Evolutionary conservation across 2,113 vertebrate species (phyloP).

Genomic region (Benitochromis conjunctus): DNA sequence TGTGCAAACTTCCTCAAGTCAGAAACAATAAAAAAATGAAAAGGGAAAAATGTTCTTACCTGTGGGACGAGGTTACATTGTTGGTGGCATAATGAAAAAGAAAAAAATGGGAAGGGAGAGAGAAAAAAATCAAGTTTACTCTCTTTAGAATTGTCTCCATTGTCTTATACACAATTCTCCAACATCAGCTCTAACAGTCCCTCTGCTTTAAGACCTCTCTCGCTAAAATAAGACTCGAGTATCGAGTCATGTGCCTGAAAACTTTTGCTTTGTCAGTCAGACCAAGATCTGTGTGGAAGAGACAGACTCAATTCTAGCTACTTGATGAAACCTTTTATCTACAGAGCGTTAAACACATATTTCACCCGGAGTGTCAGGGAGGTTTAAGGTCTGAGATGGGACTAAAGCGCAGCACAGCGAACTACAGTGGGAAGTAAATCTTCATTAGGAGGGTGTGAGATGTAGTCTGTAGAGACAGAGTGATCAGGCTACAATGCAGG

Average conservation of each 20-base stretch:
- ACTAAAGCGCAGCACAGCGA: not conserved
- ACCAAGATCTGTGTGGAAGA: not conserved
- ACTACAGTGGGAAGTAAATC: not conserved
- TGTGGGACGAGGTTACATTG: not conserved
- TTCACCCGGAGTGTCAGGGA: not conserved
- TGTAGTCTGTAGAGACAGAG: not conserved
- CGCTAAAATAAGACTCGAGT: not conserved
- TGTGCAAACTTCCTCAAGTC: not conserved
- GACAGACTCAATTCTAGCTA: not conserved
- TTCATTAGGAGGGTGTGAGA: not conserved
- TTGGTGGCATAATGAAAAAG: not conserved
- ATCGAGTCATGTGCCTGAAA: not conserved
- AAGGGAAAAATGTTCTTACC: slow-evolving; percentile 43
- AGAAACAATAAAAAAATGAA: not conserved
- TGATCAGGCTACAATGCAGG: not conserved
- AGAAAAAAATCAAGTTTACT: slow-evolving; percentile 17
- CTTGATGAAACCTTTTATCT: not conserved
- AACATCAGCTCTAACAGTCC: not conserved
- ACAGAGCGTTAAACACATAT: not conserved
- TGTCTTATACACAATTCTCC: not conserved
- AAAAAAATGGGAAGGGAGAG: not conserved
- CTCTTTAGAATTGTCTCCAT: not conserved
- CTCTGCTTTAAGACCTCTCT: not conserved
- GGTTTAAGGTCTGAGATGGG: not conserved
- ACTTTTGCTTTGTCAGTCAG: not conserved